phyloP scores from a whole-genome alignment of 1,140 invertebrate genomes.

The Lineus longissimus region DNA sequence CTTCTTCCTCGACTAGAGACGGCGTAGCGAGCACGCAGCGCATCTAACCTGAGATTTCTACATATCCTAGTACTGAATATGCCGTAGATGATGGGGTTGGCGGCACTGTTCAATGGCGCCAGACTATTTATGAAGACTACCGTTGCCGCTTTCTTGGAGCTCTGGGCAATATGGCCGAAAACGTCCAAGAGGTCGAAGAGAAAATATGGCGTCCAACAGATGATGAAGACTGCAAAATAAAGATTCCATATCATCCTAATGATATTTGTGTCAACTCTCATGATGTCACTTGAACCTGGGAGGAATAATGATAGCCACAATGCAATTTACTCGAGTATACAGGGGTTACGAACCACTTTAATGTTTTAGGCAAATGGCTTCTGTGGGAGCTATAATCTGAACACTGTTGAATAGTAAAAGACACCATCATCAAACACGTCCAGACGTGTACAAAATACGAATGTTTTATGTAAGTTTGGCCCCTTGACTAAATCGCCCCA shows the following conservation, averaged over 20 bases:
- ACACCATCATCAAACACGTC: no score
- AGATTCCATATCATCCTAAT: no score
- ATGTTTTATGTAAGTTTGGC: no score
- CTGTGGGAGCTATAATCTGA: no score
- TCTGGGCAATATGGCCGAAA: constrained; percentile 75
- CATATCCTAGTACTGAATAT: constrained; percentile 84
- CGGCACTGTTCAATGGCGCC: constrained; percentile 87
- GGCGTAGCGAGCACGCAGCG: background rate
- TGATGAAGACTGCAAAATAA: constrained; percentile 74
- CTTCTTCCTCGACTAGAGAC: background rate
- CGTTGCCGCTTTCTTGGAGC: constrained; percentile 76
- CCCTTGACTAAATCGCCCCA: no score
- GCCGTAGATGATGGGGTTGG: constrained; percentile 93
- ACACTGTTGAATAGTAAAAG: no score
- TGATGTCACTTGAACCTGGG: background rate
- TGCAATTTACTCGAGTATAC: background rate
- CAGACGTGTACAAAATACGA: no score
- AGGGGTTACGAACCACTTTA: background rate
- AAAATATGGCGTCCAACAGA: constrained; percentile 95
- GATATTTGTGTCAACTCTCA: background rate
- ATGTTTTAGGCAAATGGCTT: no score
- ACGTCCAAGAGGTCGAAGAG: constrained; percentile 90
- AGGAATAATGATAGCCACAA: background rate
- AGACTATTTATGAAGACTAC: constrained; percentile 89
- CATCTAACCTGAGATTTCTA: constrained; percentile 71